Base-by-base conservation (phyloP, 1,140 invertebrate species). In the Phenacoccus solenopsis region DNA sequence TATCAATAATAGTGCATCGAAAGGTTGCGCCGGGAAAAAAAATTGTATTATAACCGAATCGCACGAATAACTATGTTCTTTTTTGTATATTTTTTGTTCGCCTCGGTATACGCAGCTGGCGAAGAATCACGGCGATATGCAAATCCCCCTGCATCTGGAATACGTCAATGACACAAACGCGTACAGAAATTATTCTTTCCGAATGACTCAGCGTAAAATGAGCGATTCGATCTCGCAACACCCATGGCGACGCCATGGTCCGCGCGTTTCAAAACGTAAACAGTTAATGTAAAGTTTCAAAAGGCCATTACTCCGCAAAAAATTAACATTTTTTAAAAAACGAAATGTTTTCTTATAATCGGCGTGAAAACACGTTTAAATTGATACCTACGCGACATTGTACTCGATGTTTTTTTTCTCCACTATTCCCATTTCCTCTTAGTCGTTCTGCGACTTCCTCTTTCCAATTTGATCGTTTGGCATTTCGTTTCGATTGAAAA, bases 311-410 rank as follows among this genome's bases (percentile, higher is more conserved):
- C 38, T 16, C 38, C 38, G 38, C 38, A n/a, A 49, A 49, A 49
- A 49, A 49, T 49, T 49, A 49, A 49, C 38, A 49, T 49, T 49
- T 49, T 49, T 49, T 49, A 49, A 49, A 49, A 49, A 49, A 49
- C 38, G 5, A 49, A 49, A 49, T 49, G 12, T 32, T 32, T 49
- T 16, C 38, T n/a, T 5, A 49, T 49, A 49, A 49, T 49, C 38
- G 38, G 4, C 38, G 38, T 49, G 38, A 49, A 49, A 49, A 49
- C 38, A n/a, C 38, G 38, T 49, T 49, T 49, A 9, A 49, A 49
- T 9, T 32, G 13, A 32, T 32, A 32, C 30, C 30, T 49, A 49
- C 38, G 38, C 38, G 38, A 49, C 38, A 49, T 49, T 49, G 5
- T 4, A 9, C 2, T 49, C 13, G 4, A 9, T 2, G 4, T 49